phyloP scores from a whole-genome alignment of 2,113 vertebrate genomes.

The Tachycineta bicolor region DNA sequence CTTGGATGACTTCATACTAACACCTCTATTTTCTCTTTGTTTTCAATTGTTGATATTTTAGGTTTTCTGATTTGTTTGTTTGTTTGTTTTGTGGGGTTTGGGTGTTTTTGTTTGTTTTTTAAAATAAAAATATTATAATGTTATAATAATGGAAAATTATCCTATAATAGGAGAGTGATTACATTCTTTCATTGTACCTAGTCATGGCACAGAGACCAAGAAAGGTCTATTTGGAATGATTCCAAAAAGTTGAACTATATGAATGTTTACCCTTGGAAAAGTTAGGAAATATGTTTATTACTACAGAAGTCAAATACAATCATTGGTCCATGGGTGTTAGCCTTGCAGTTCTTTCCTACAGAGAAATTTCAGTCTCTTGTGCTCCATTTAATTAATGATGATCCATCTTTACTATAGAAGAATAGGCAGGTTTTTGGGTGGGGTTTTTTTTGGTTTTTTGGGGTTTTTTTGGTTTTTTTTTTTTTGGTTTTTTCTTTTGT shows the following conservation, averaged over 20 bases:
- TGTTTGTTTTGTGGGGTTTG: background rate
- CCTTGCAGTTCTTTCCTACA: background rate
- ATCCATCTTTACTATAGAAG: background rate
- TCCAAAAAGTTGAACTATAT: background rate
- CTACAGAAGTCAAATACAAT: background rate
- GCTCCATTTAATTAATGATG: background rate
- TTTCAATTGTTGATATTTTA: background rate
- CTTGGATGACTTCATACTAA: background rate
- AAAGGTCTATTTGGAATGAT: background rate
- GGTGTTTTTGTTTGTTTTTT: background rate
- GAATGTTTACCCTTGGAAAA: background rate
- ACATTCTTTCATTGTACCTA: background rate
- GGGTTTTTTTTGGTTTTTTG: no score
- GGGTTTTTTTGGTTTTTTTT: no score
- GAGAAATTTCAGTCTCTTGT: background rate
- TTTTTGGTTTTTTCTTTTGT: no score
- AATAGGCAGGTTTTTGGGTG: background rate
- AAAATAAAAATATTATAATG: background rate
- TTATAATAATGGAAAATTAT: background rate
- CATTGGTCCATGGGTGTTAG: background rate
- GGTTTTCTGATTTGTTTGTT: background rate
- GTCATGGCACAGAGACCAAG: background rate
- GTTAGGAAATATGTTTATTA: background rate
- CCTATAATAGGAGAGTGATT: background rate
- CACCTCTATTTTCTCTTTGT: background rate